Conservation (phyloP, 2,888 invertebrate species). For the Tiliacea aurago region DNA sequence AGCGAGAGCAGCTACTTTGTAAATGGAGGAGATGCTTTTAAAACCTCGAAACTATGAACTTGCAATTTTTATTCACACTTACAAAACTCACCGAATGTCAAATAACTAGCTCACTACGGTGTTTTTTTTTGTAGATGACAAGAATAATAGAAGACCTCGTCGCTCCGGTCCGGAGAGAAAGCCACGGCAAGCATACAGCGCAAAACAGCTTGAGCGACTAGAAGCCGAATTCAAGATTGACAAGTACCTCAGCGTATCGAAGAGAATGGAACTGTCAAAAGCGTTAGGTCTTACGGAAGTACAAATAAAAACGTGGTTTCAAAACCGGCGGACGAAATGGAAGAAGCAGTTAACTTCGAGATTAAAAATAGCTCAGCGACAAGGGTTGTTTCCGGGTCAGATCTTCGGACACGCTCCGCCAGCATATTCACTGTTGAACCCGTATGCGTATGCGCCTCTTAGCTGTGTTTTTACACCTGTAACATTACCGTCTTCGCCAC, state of each 20-base stretch:
- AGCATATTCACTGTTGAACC: conserved; percentile 91
- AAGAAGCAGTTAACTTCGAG: conserved; percentile 98
- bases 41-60: conserved; percentile 60
- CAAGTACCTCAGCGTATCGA: conserved; percentile 98
- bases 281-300: conserved; percentile 97
- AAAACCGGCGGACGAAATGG: conserved; percentile 98
- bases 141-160: conserved; percentile 94
- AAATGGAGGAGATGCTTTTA: conserved; percentile 68
- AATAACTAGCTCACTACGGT: conserved; percentile 28
- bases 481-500: conserved; percentile 85
- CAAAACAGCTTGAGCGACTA: conserved; percentile 97
- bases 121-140: conserved; percentile 92
- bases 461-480: conserved; percentile 91
- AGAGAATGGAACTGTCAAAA: conserved; percentile 98
- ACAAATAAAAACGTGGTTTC: conserved; percentile 99
- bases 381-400: conserved; percentile 94
- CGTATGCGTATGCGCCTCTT: conserved; percentile 91
- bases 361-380: conserved; percentile 96
- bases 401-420: conserved; percentile 92
- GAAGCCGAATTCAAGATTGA: conserved; percentile 98
- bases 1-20: conserved; percentile 87
- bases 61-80: conserved; percentile 53
- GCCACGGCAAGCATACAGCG: conserved; percentile 98
- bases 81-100: conserved; percentile 36
- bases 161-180: conserved; percentile 98